Base-by-base conservation (phyloP, 2,888 invertebrate genomes). In the Galeruca laticollis region DNA sequence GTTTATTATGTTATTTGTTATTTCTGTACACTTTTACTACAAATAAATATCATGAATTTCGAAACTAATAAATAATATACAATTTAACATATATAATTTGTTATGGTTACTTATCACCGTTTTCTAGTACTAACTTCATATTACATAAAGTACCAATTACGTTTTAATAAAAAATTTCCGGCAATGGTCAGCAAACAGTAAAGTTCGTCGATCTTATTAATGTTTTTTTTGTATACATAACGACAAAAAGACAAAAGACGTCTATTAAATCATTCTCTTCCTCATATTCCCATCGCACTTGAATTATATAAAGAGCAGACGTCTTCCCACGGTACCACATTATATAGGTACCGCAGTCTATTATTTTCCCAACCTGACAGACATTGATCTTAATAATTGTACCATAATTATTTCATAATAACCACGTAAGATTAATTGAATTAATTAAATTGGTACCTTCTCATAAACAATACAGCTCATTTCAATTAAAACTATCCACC, bases 341-440 rank as follows among this genome's bases (percentile, higher is more conserved):
- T 43, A 43, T 43, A 43, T 9, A 33, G 5, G 5, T 43, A 43
- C n/a, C 11, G 4, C 15, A 43, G 11, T 13, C n/a, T 13, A 15
- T 21, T 51, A 11, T 51, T 51, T 21, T 51, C n/a, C 20, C 21
- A n/a, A 43, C 43, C 6, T n/a, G n/a, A 13, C 51, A 51, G 51
- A 21, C 51, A 51, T 51, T 51, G 51, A 21, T 51, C 51, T 43
- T 13, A 43, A 43, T 43, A 43, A 43, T 43, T 15, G 6, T 43
- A n/a, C n/a, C 43, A n/a, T 43, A 43, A 43, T 43, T 43, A 43
- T 43, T 43, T 43, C 6, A n/a, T 43, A 43, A 43, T 43, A 43
- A 43, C 4, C 3, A 40, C 9, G 9, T 33, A 33, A 33, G 4
- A 33, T 43, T 43, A 15, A 43, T 43, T n/a, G n/a, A 43, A 43